phyloP scores from a whole-genome alignment of 2,888 invertebrate genomes.

The Byasa hedistus region DNA sequence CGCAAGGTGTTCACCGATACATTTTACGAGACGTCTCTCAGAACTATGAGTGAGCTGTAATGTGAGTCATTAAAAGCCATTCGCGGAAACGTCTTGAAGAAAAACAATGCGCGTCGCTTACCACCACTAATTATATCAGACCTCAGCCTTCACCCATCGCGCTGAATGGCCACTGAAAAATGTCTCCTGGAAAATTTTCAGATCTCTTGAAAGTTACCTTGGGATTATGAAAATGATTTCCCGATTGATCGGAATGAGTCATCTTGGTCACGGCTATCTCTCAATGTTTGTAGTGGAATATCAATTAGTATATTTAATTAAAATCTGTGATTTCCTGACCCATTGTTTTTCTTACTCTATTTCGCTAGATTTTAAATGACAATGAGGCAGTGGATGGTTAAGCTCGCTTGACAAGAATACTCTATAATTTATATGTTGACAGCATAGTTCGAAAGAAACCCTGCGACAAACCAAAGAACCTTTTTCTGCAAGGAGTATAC shows the following conservation, averaged over 20 bases:
- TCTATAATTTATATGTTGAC: no score
- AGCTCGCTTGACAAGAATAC: no score
- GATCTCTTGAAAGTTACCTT: conserved; percentile 19
- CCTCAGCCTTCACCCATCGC: conserved; percentile 33
- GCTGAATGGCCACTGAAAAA: conserved; percentile 40
- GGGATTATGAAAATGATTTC: not conserved
- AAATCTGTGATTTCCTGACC: not conserved
- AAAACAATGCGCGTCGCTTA: conserved; percentile 34
- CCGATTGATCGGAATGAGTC: not conserved
- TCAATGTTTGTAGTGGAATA: not conserved
- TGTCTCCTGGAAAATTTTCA: conserved; percentile 40
- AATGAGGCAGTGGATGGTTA: no score
- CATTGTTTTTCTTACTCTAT: no score
- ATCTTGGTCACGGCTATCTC: conserved; percentile 19
- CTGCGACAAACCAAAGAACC: no score
- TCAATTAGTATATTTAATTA: not conserved
- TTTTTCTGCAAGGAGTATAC: no score
- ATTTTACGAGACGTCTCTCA: conserved; percentile 6
- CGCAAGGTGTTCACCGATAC: not conserved
- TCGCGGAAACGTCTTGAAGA: conserved; percentile 36
- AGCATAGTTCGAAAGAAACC: no score
- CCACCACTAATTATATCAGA: conserved; percentile 33
- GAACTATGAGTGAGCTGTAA: conserved; percentile 30
- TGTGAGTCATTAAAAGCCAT: conserved; percentile 38
- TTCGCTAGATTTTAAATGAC: no score